Conservation (phyloP, 2,888 invertebrate species). For the Thymelicus sylvestris region DNA sequence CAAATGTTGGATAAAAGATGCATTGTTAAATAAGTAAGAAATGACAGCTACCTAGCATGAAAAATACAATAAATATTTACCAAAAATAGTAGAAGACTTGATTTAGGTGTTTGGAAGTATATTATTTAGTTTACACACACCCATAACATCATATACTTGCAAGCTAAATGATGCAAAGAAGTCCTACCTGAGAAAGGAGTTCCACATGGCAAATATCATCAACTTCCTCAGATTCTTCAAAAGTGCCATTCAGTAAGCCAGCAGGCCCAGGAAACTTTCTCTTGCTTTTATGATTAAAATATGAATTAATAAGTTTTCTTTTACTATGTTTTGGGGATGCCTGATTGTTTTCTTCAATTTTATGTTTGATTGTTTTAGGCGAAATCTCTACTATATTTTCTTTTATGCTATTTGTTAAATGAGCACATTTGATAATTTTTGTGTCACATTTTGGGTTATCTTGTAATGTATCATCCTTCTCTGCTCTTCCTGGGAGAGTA, state of each 20-base stretch:
- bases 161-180: background rate
- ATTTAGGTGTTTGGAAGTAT: too few relatives aligned
- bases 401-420: background rate
- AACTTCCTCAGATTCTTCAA: conserved; percentile 62
- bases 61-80: too few relatives aligned
- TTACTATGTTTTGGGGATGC: conserved; percentile 65
- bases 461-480: conserved; percentile 4
- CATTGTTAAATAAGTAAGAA: too few relatives aligned
- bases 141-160: too few relatives aligned
- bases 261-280: conserved; percentile 80
- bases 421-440: background rate
- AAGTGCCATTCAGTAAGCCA: conserved; percentile 66
- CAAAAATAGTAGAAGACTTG: too few relatives aligned
- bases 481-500: background rate
- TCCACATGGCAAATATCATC: conserved; percentile 69
- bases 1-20: too few relatives aligned
- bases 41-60: too few relatives aligned
- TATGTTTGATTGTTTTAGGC: background rate
- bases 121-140: too few relatives aligned
- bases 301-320: conserved; percentile 70
- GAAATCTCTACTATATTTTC: conserved; percentile 9
- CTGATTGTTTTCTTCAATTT: conserved; percentile 20
- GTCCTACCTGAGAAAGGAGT: conserved; percentile 71
- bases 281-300: conserved; percentile 72
- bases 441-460: background rate